Conservation (phyloP, 1,140 invertebrate genomes). For the Lysiphlebus fabarum region DNA sequence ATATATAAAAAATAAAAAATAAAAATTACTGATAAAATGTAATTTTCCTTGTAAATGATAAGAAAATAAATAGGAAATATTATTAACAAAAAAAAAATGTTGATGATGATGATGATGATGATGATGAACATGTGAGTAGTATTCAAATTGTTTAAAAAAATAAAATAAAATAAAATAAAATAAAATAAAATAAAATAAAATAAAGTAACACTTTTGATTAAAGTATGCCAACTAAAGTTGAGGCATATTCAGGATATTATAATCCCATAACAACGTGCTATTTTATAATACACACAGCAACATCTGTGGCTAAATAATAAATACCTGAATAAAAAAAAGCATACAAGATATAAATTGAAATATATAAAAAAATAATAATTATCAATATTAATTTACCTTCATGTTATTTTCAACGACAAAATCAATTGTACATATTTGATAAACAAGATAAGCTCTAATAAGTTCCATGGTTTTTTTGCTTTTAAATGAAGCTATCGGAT, state of each 20-base stretch:
- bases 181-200: too few species aligned
- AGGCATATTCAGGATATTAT: neutral
- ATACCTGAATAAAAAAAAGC: neutral
- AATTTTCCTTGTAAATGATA: too few species aligned
- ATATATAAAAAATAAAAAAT: too few species aligned
- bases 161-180: too few species aligned
- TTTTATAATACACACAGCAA: neutral
- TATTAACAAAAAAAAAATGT: too few species aligned
- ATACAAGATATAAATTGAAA: too few species aligned
- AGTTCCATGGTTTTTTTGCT: conserved; percentile 95
- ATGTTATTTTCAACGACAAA: conserved; percentile 92
- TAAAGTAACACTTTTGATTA: neutral
- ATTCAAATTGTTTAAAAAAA: too few species aligned
- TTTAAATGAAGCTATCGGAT: conserved; percentile 78
- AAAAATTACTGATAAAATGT: too few species aligned
- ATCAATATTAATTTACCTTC: conserved; percentile 66
- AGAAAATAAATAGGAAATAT: too few species aligned
- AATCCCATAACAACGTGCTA: neutral
- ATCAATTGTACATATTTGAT: conserved; percentile 86
- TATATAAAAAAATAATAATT: neutral
- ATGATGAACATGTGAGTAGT: too few species aligned
- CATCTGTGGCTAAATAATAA: neutral
- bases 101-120: too few species aligned
- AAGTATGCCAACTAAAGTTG: neutral
- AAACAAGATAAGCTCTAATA: conserved; percentile 87